Conservation (phyloP, 2,797 vertebrate genomes). For the Phyllotis vaccarum region DNA sequence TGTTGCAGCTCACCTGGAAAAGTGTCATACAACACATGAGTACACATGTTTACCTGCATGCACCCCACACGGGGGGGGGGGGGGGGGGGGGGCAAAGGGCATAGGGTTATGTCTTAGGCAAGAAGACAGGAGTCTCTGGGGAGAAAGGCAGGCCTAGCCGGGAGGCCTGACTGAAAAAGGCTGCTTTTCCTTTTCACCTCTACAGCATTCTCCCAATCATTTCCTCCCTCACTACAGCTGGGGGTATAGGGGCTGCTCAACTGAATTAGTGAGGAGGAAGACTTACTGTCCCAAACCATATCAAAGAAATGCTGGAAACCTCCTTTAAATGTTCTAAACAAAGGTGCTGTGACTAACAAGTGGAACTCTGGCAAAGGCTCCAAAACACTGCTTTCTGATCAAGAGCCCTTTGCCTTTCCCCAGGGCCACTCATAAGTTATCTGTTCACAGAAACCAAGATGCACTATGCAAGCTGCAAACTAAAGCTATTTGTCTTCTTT, state of each 20-base stretch:
- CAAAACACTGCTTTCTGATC: background rate
- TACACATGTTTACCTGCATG: background rate
- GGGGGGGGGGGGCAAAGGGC: background rate
- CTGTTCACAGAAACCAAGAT: background rate
- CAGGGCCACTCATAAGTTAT: background rate
- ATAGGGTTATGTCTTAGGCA: background rate
- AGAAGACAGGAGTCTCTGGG: background rate
- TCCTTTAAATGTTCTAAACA: background rate
- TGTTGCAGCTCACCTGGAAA: background rate
- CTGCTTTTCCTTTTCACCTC: background rate
- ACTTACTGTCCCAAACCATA: constrained; percentile 1
- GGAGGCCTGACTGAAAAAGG: background rate
- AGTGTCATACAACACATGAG: background rate
- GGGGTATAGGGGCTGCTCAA: background rate
- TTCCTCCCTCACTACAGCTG: background rate
- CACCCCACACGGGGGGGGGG: too few relatives aligned
- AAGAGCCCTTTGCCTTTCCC: background rate
- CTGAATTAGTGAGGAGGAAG: constrained; percentile 29
- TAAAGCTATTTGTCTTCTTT: background rate
- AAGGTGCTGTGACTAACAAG: background rate
- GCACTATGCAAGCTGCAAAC: background rate
- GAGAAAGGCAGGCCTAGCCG: background rate
- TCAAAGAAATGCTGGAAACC: constrained; percentile 33
- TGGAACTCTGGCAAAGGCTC: background rate
- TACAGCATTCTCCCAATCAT: background rate